Base-by-base conservation (phyloP, 2,113 vertebrate species). In the Campylorhamphus procurvoides region DNA sequence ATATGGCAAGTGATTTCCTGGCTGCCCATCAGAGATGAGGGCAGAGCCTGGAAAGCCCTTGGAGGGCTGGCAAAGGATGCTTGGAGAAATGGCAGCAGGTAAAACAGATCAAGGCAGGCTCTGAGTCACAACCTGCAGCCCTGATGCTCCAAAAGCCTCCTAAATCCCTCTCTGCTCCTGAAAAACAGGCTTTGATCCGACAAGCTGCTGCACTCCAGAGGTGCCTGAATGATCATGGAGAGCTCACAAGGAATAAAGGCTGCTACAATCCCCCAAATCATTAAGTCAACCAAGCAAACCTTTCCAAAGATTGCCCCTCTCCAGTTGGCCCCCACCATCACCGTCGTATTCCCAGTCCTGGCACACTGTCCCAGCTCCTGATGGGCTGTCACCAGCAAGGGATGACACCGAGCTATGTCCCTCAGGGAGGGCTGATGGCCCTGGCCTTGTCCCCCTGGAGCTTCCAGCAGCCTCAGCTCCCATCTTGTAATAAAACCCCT, bases 401-500 rank as follows among this genome's bases (percentile, higher is more conserved):
- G 55, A 46, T 5, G 20, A 8, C 52, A 76, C 10, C 1, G 0
- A 42, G 46, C 40, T 2, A 0, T 13, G 31, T 40, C 63, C 16
- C 42, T 5, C 1, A 4, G 28, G 68, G 42, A 33, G n/a, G 24
- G 55, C 12, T 37, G 49, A 4, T 55, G 44, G 23, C 49, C 53
- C 59, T 49, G 60, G 42, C 23, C 23, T 23, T 9, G 35, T 14
- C 28, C 14, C 1, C 0, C 35, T 22, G 22, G 35, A 56, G 28
- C 19, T 58, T 37, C 42, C 42, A 37, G 39, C 20, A 44, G 67
- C 60, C 47, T 62, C 60, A 52, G 23, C 6, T 0, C 6, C 0
- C 1, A 18, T 49, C 68, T 19, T 17, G 14, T 50, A 53, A 31
- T 0, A 0, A 0, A 0, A 52, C 27, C 37, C 16, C 6, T 75